These are phyloP conservation scores for Bubalus kerabau DNA, from an alignment of 2,113 vertebrate genomes.

Conservation along the genomic window DNA sequence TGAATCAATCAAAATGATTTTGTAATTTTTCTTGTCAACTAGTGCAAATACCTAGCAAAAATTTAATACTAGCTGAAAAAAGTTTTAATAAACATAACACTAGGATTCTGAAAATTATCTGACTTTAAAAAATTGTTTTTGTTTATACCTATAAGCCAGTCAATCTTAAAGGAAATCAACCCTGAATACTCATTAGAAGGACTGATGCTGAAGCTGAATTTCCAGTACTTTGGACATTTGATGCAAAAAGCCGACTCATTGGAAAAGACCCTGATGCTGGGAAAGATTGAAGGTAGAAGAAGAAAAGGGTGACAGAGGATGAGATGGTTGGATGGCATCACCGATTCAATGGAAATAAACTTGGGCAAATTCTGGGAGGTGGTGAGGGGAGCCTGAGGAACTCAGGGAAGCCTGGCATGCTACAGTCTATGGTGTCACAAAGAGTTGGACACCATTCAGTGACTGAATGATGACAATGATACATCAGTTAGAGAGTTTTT, in stretches of 20 bases:
- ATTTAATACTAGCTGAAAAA: conserved; percentile 10
- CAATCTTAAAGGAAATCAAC: not conserved
- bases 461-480: not conserved
- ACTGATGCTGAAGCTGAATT: not conserved
- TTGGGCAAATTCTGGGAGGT: not conserved
- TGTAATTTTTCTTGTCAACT: not conserved
- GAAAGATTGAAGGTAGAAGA: not conserved
- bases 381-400: not conserved
- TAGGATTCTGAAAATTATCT: not conserved
- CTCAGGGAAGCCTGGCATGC: not conserved
- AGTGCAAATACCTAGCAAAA: not conserved
- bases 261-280: not conserved
- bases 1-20: not conserved
- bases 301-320: not conserved
- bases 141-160: not conserved
- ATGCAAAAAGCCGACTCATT: not conserved
- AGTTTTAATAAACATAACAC: not conserved
- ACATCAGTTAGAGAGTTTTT: not conserved
- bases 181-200: not conserved
- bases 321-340: not conserved
- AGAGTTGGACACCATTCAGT: not conserved
- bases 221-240: not conserved
- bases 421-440: not conserved
- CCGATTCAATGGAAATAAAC: not conserved
- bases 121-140: not conserved